Evolutionary conservation across 2,797 vertebrate genomes (phyloP).

Genomic region (Microchirus variegatus): DNA sequence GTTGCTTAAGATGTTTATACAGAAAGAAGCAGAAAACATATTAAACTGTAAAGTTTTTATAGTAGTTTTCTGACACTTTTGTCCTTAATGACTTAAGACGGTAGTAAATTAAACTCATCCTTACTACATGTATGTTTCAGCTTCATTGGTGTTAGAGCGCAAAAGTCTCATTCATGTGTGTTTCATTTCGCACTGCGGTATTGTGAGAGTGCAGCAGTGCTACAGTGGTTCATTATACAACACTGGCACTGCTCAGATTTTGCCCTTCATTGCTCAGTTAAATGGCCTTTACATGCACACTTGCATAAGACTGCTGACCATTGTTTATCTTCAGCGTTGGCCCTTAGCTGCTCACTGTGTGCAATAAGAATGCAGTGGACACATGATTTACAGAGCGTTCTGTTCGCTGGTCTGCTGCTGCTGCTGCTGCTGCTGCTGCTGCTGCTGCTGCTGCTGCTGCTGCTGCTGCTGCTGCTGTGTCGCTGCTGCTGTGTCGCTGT

Average conservation of each 20-base stretch:
- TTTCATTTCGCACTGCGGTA: conserved; percentile 6
- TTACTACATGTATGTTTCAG: background rate
- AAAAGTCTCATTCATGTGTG: background rate
- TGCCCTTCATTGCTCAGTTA: conserved; percentile 23
- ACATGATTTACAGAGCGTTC: conserved; percentile 19
- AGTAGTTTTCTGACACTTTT: no score
- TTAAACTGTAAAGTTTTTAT: no score
- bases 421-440: background rate
- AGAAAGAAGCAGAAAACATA: no score
- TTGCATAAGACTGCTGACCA: conserved; percentile 37
- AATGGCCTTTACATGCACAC: conserved; percentile 8
- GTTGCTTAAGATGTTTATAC: no score
- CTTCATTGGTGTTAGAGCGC: background rate
- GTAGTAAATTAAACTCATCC: background rate
- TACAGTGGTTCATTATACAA: conserved; percentile 43
- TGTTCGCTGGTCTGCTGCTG: conserved; percentile 3
- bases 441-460: background rate
- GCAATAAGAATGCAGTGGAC: conserved; percentile 3
- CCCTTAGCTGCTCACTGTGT: conserved; percentile 17
- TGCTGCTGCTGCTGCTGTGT: background rate
- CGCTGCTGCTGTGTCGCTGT: no score
- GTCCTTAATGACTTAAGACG: no score
- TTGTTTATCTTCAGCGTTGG: conserved; percentile 36
- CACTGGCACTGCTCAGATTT: conserved; percentile 32
- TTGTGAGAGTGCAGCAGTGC: conserved; percentile 1